Conservation (phyloP, 1,140 invertebrate genomes). For the Heliconius eleuchia region DNA sequence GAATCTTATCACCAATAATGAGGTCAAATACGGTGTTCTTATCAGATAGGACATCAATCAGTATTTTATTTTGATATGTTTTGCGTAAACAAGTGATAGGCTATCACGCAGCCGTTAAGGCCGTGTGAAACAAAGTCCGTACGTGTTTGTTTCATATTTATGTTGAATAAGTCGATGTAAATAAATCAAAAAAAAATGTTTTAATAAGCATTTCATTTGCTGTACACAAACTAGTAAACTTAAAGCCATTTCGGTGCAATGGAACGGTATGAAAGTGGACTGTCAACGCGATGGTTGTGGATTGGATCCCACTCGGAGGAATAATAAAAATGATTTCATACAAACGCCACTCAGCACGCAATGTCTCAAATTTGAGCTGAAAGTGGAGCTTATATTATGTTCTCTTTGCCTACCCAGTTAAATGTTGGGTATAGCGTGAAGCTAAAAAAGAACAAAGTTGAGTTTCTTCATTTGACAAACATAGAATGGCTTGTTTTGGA, state of each 20-base stretch:
- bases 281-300: background rate
- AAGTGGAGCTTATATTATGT: background rate
- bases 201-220: no score
- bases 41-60: conserved; percentile 7
- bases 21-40: conserved; percentile 11
- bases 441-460: background rate
- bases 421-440: background rate
- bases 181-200: no score
- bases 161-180: background rate
- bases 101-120: conserved; percentile 1
- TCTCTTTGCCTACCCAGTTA: background rate
- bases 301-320: background rate
- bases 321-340: no score
- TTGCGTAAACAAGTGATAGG: conserved; percentile 27
- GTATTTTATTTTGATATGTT: conserved; percentile 31
- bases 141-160: background rate
- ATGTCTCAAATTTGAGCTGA: background rate
- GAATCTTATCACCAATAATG: conserved; percentile 2
- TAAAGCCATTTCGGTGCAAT: no score
- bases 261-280: no score
- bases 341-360: no score
- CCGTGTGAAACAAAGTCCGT: conserved; percentile 11
- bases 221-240: no score
- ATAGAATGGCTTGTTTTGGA: background rate
- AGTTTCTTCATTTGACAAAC: no score